Base-by-base conservation (phyloP, 2,888 invertebrate species). In the Mantis religiosa region DNA sequence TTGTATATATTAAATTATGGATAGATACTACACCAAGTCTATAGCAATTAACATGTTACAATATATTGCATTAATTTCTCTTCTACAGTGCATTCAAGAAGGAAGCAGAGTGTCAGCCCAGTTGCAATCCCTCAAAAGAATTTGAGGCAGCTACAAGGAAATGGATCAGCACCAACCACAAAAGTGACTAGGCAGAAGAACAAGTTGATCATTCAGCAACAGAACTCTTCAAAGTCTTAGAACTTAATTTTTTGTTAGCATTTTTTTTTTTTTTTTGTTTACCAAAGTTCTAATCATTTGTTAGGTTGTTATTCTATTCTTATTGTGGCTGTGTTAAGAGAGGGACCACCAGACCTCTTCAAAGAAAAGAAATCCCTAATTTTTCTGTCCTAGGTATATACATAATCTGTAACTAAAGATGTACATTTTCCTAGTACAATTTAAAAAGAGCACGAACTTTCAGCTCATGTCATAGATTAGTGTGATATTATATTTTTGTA, bases 141-240 rank as follows among this genome's bases (percentile, higher is more conserved):
- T 91, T 92, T 96, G 84, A 95, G 96, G 89, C 96, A 96, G 91
- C 93, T 96, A 85, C 95, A 95, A 93, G 94, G 96, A 71, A 92
- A 92, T 28, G 95, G 95, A 0, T 94, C 95, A 47, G 94, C 95
- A 83, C 95, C 96, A 0, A 95, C 95, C 54, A 97, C 97, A 1
- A 97, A 96, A 93, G 97, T 97, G 71, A 97, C 97, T 0, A 95
- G 97, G 90, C 96, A 97, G 92, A 96, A 96, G 92, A 97, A 97
- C 92, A 97, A 97, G 92, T 94, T 97, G 25, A 96, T 97, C 90
- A 97, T 97, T 91, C 95, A 96, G 90, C 96, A 96, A 90, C 96
- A 96, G 91, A 91, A 91, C 54, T 25, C 85, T 12, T 30, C 82
- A n/a, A 9, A 34, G 28, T 82, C 34, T 28, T 87, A 87, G 82